Base-by-base conservation (phyloP, 2,113 vertebrate genomes). In the Lepus americanus region DNA sequence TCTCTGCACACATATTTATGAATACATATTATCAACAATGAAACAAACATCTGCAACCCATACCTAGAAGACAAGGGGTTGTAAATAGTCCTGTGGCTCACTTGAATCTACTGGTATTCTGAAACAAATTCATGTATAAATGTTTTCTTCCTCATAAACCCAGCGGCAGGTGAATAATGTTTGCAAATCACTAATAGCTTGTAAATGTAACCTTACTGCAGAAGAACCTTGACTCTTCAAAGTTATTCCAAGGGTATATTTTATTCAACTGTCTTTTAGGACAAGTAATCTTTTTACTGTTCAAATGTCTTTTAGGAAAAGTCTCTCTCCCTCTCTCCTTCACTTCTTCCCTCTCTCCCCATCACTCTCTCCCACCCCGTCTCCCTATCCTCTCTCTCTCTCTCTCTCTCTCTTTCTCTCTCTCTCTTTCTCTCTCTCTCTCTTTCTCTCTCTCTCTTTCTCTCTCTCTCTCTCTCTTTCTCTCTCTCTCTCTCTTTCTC, bases 171-270 rank as follows among this genome's bases (percentile, higher is more conserved):
- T 94, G 86, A 94, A 72, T 79, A 78, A 94, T 86, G 88, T 85
- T 85, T 95, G 66, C 69, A 86, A 93, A 90, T 82, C 64, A 70
- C 44, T 95, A 95, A 92, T 82, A 89, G 86, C 36, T 82, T 91
- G 67, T 44, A 90, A 88, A 77, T 76, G 49, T 51, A n/a, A 53
- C 81, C 19, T 31, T 90, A 86, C 13, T 83, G 12, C 9, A 8
- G 27, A 39, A 82, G 63, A 94, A 94, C 25, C 11, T 80, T 27
- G 4, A 39, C 67, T 72, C 77, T 70, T 90, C 74, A 89, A 90
- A 94, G 55, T 61, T 69, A 94, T 74, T 69, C 17, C 29, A 94
- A 95, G 85, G 76, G 6, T 90, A 55, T 39, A 63, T 66, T 96
- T 92, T 82, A 90, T 69, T 95, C 13, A 61, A 44, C 12, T 55